Evolutionary conservation across 2,888 invertebrate genomes (phyloP).

Genomic region (Ophraella communa): DNA sequence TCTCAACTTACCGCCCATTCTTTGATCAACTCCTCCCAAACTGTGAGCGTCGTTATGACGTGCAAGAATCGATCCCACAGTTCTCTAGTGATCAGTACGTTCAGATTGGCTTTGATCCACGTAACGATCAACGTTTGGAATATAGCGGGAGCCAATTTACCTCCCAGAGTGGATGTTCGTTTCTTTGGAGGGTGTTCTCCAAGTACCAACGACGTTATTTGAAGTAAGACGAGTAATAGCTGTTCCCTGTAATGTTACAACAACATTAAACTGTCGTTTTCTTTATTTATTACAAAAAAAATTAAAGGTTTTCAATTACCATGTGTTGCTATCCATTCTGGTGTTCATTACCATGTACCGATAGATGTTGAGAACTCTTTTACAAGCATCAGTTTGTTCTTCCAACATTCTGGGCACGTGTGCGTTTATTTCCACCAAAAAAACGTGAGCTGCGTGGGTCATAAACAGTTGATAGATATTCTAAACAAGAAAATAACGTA

Average conservation of each 20-base stretch:
- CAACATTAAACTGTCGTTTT: background rate
- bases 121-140: constrained; percentile 95
- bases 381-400: constrained; percentile 95
- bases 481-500: constrained; percentile 56
- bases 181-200: constrained; percentile 79
- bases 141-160: constrained; percentile 83
- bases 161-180: constrained; percentile 78
- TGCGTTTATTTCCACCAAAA: constrained; percentile 74
- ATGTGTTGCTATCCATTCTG: constrained; percentile 88
- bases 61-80: constrained; percentile 94
- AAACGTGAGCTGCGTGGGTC: constrained; percentile 94
- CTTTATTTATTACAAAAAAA: background rate
- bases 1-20: constrained; percentile 89
- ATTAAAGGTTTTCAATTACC: constrained; percentile 67
- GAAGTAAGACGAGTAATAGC: constrained; percentile 81
- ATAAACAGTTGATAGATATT: constrained; percentile 88
- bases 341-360: constrained; percentile 97
- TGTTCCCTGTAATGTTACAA: constrained; percentile 74
- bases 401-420: constrained; percentile 76
- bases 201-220: constrained; percentile 89
- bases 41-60: constrained; percentile 85
- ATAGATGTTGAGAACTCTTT: constrained; percentile 94
- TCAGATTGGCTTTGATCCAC: constrained; percentile 97
- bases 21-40: constrained; percentile 92
- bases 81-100: constrained; percentile 86